A percentile compares a stretch with the other conserved stretches of the same genome.
phyloP scores from a whole-genome alignment of 1,140 invertebrate species.

The Dendrolimus kikuchii region DNA sequence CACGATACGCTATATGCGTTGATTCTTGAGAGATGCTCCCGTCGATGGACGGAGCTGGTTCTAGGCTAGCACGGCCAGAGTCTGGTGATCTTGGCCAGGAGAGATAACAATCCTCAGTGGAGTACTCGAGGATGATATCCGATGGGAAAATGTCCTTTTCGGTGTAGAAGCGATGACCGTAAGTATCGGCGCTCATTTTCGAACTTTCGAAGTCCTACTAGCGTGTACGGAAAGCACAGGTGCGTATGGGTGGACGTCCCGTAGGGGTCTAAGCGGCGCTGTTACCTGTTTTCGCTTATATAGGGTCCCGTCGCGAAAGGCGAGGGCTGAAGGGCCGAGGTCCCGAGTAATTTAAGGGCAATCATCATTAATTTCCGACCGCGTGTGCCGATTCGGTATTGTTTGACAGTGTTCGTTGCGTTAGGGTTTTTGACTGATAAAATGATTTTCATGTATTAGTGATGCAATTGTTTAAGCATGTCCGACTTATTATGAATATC shows the following conservation, averaged over 20 bases:
- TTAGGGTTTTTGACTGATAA: too few species aligned
- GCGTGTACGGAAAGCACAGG: constrained; percentile 24
- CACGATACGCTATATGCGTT: constrained; percentile 63
- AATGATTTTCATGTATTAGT: too few species aligned
- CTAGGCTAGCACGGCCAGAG: constrained; percentile 63
- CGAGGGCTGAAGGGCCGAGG: constrained; percentile 5
- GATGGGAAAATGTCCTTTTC: constrained; percentile 60
- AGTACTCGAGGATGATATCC: constrained; percentile 57
- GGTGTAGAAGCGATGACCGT: constrained; percentile 63
- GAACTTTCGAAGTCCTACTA: neutral
- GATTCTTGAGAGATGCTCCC: constrained; percentile 51
- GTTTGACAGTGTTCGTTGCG: constrained; percentile 16
- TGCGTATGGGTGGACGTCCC: constrained; percentile 38
- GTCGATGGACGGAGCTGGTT: constrained; percentile 57
- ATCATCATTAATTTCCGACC: constrained; percentile 69
- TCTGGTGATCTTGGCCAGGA: constrained; percentile 66
- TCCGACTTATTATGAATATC: too few species aligned
- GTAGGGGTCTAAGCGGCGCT: constrained; percentile 33
- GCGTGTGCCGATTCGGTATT: constrained; percentile 38
- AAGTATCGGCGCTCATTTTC: constrained; percentile 64
- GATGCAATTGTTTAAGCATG: too few species aligned
- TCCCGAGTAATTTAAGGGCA: constrained; percentile 62
- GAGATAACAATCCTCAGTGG: constrained; percentile 56
- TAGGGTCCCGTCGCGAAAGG: constrained; percentile 45
- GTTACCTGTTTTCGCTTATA: constrained; percentile 59